A percentile compares a stretch with the other conserved stretches of the same genome.
Evolutionary conservation across 1,140 invertebrate species (phyloP).

Genomic region (Cheumatopsyche charites): DNA sequence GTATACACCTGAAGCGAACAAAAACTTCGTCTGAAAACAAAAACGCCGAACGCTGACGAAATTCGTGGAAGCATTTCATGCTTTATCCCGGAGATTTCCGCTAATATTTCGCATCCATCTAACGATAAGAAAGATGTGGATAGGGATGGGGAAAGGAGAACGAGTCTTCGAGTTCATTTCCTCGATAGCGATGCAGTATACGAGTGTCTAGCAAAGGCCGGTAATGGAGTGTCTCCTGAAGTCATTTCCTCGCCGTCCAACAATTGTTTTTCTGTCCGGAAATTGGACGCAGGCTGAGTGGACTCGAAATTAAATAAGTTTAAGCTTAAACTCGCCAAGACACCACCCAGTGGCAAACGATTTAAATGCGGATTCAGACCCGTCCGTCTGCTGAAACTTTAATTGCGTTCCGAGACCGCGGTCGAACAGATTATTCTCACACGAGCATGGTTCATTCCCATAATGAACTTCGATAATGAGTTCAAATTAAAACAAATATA

Average conservation of each 20-base stretch:
- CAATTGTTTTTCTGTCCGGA: slow-evolving; percentile 37
- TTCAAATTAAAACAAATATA: no score
- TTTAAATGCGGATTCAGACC: slow-evolving; percentile 2
- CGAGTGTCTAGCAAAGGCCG: slow-evolving; percentile 12
- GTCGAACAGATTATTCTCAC: neutral
- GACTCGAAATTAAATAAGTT: slow-evolving; percentile 32
- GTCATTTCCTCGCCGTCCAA: slow-evolving; percentile 22
- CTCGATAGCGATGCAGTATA: slow-evolving; percentile 4
- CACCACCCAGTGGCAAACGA: neutral
- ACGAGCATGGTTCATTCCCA: neutral
- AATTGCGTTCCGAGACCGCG: neutral
- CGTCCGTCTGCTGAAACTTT: slow-evolving; percentile 18
- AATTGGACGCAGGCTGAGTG: slow-evolving; percentile 33
- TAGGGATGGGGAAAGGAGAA: neutral
- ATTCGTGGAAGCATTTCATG: no score
- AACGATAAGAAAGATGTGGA: no score
- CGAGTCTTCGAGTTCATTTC: slow-evolving; percentile 1
- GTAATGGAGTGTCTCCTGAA: slow-evolving; percentile 36
- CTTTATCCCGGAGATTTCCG: no score
- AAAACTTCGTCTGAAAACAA: no score
- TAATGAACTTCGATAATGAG: no score
- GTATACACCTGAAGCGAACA: no score
- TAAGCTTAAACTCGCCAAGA: slow-evolving; percentile 17
- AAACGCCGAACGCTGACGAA: neutral
- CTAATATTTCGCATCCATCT: no score